Conservation (phyloP, 2,888 invertebrate genomes). For the Cantharis lateralis region DNA sequence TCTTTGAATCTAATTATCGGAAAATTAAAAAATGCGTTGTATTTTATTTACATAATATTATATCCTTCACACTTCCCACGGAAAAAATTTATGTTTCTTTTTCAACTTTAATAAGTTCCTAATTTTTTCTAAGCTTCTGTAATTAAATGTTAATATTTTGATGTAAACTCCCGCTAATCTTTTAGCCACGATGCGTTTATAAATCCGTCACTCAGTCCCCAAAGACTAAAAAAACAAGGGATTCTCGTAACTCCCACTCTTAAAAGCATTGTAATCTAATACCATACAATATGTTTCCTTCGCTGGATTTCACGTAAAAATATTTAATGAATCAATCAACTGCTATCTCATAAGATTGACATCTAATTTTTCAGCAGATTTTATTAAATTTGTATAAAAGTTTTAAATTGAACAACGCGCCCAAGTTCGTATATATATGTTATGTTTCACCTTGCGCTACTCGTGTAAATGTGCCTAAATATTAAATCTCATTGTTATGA, state of each 20-base stretch:
- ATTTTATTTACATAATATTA: neutral
- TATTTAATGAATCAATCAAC: conserved; percentile 2
- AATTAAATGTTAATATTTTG: conserved; percentile 38
- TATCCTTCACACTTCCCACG: neutral
- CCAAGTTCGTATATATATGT: neutral
- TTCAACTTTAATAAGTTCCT: neutral
- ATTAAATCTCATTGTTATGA: conserved; percentile 30
- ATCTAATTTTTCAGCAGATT: neutral
- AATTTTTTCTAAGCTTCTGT: conserved; percentile 21
- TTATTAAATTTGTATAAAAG: neutral
- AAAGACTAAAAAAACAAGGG: conserved; percentile 30
- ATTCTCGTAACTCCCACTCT: conserved; percentile 14
- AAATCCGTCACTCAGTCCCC: conserved; percentile 24
- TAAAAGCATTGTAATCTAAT: conserved; percentile 32
- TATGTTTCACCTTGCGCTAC: neutral
- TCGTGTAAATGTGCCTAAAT: conserved; percentile 20
- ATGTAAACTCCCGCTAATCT: conserved; percentile 33
- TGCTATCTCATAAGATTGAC: neutral
- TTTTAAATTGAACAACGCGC: neutral
- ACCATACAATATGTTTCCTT: conserved; percentile 31
- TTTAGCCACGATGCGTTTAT: conserved; percentile 25
- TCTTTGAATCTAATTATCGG: neutral
- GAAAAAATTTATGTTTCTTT: neutral
- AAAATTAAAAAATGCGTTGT: neutral
- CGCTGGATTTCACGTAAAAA: conserved; percentile 6